A percentile compares a stretch with the other conserved stretches of the same genome.
Conservation (phyloP, 2,113 vertebrate genomes). For the Platysteira castanea region DNA sequence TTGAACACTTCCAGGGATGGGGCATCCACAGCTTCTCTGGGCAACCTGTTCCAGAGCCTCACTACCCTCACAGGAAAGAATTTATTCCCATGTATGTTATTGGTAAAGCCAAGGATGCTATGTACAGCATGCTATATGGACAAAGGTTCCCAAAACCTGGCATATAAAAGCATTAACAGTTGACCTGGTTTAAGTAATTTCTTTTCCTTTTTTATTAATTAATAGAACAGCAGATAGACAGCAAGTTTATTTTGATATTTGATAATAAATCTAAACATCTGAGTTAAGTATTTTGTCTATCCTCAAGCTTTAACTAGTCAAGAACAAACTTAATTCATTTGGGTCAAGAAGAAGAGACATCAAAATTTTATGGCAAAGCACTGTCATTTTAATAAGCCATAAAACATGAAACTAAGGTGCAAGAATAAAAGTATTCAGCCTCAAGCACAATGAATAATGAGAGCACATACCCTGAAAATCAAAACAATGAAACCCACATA, state of each 20-base stretch:
- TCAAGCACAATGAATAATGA: not conserved
- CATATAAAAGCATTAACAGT: not conserved
- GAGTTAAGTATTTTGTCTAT: not conserved
- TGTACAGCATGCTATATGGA: fast-evolving
- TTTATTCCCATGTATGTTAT: not conserved
- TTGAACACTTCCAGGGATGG: not conserved
- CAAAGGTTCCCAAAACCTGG: not conserved
- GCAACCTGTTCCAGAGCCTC: not conserved
- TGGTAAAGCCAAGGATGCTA: not conserved
- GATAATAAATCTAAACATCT: not conserved
- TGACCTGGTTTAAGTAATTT: not conserved
- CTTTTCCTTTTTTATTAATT: not conserved
- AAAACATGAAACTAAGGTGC: not conserved
- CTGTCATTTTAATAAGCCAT: not conserved
- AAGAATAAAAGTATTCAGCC: not conserved
- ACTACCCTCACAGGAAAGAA: not conserved
- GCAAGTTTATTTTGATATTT: not conserved
- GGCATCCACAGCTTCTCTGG: not conserved
- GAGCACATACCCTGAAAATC: not conserved
- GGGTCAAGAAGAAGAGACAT: not conserved
- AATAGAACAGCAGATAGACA: not conserved
- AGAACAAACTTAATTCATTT: not conserved
- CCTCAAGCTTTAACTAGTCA: not conserved
- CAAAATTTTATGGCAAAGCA: not conserved
- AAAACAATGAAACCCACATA: not conserved